These are phyloP conservation scores for Axis porcinus DNA, from an alignment of 2,113 vertebrate genomes.

Conservation along the genomic window DNA sequence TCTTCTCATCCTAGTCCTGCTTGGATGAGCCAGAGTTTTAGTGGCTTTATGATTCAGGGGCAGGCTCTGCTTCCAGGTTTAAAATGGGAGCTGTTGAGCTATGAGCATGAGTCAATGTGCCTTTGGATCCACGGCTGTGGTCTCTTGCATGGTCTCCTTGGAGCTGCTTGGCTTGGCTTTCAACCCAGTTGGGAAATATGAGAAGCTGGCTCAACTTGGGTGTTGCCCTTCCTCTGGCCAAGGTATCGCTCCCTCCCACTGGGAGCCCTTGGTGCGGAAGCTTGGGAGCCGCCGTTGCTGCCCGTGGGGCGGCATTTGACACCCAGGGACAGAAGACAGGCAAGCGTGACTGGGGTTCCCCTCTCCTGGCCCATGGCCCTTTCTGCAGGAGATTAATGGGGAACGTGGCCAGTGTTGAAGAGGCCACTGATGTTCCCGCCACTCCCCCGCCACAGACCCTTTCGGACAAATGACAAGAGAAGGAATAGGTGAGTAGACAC, in stretches of 20 bases:
- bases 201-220: neutral
- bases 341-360: neutral
- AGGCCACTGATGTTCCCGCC: neutral
- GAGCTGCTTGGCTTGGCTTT: neutral
- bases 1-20: neutral
- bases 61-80: neutral
- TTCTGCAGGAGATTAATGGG: neutral
- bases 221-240: neutral
- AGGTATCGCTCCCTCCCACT: accelerated
- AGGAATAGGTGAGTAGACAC: slow-evolving; percentile 63
- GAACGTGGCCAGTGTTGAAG: neutral
- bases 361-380: neutral
- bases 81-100: neutral
- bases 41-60: neutral
- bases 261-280: neutral
- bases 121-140: neutral
- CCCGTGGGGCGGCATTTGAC: neutral
- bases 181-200: neutral
- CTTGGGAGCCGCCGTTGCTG: accelerated
- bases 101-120: accelerated
- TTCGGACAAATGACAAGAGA: slow-evolving; percentile 40
- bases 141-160: neutral
- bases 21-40: neutral
- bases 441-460: neutral
- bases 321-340: neutral